These are phyloP conservation scores for Triplophysa yarkandensis DNA, from an alignment of 2,797 vertebrate genomes.

Conservation along the genomic window DNA sequence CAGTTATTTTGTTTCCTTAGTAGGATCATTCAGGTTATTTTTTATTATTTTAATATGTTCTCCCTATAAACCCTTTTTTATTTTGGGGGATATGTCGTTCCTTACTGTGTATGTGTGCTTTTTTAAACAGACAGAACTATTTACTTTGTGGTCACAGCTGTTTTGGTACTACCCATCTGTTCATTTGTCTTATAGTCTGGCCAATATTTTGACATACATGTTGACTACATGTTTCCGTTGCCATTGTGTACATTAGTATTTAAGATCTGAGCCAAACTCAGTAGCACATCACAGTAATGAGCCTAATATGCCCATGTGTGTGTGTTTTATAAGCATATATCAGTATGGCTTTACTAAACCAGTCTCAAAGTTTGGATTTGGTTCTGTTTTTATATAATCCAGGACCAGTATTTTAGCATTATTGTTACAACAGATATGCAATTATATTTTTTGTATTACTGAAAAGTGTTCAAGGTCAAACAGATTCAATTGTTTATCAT, in stretches of 20 bases:
- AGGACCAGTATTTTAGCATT: not conserved
- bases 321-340: conserved; percentile 37
- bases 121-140: conserved; percentile 11
- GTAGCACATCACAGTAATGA: conserved; percentile 45
- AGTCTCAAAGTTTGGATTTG: conserved; percentile 55
- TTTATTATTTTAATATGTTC: conserved; percentile 37
- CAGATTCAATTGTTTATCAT: conserved; percentile 7
- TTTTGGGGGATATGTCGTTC: conserved; percentile 43
- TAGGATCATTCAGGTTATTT: conserved; percentile 65
- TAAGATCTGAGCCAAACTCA: conserved; percentile 51
- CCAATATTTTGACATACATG: conserved; percentile 37
- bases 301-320: conserved; percentile 63
- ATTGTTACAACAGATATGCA: conserved; percentile 61
- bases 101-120: not conserved
- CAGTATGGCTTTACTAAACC: conserved; percentile 64
- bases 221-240: conserved; percentile 5
- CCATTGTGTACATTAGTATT: conserved; percentile 44
- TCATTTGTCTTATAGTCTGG: conserved; percentile 18
- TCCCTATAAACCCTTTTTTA: not conserved
- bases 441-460: conserved; percentile 61
- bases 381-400: conserved; percentile 45
- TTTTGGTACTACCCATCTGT: conserved; percentile 29
- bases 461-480: conserved; percentile 30
- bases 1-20: conserved; percentile 50
- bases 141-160: not conserved